Conservation (phyloP, 2,888 invertebrate species). For the Mayetiola destructor region DNA sequence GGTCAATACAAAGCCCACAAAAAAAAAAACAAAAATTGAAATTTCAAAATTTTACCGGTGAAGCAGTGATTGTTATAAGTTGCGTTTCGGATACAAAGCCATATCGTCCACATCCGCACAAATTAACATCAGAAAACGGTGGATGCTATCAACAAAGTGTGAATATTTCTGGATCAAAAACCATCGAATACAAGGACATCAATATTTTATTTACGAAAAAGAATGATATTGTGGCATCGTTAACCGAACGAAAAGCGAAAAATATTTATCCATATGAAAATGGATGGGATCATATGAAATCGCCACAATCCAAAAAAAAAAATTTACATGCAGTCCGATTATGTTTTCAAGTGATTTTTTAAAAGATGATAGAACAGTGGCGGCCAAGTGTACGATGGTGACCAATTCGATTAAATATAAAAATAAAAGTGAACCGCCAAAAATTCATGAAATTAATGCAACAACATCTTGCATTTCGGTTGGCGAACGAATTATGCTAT, state of each 20-base stretch:
- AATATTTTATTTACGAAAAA: background rate
- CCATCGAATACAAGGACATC: background rate
- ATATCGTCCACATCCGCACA: slow-evolving; percentile 10
- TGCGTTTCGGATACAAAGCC: too few species aligned
- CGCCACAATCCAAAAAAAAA: background rate
- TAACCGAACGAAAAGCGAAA: background rate
- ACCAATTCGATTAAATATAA: background rate
- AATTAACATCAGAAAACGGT: background rate
- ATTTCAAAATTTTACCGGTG: background rate
- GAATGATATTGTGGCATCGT: background rate
- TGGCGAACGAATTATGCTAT: background rate
- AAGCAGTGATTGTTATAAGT: background rate
- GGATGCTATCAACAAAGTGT: background rate
- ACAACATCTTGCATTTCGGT: background rate
- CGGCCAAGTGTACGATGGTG: too few species aligned
- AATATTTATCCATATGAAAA: background rate
- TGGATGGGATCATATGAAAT: background rate
- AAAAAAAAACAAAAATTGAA: background rate
- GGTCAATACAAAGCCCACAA: background rate
- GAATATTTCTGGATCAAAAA: background rate
- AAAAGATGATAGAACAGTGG: background rate
- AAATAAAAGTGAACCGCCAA: background rate
- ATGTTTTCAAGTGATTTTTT: background rate
- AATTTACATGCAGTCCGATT: background rate
- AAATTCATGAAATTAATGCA: background rate